Conservation (phyloP, 37 sponge, comb jelly and placozoan species). For the Hexactinellida sp. region DNA sequence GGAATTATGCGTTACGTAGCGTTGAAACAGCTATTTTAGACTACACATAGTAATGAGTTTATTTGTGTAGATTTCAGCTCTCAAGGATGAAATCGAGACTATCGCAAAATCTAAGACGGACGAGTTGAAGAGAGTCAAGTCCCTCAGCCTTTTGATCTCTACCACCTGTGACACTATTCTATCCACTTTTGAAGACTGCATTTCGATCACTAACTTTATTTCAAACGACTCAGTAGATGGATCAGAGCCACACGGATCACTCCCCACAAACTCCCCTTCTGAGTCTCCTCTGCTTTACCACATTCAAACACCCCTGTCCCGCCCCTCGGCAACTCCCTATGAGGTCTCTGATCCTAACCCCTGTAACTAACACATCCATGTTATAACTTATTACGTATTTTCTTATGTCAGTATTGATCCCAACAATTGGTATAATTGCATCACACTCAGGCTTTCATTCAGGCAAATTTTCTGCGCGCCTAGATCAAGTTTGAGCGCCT, state of each 20-base stretch:
- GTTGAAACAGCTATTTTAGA: no score
- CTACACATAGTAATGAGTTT: background rate
- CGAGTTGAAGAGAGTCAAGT: slow-evolving; percentile 43
- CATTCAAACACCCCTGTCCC: background rate
- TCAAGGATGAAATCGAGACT: background rate
- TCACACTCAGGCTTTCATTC: no score
- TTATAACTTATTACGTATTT: no score
- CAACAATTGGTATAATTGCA: no score
- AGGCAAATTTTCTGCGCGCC: no score
- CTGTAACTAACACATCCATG: no score
- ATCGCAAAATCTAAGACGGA: slow-evolving; percentile 34
- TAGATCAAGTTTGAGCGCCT: no score
- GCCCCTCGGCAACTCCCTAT: background rate
- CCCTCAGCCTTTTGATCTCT: slow-evolving; percentile 22
- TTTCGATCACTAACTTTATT: background rate
- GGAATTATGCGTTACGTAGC: no score
- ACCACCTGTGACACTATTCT: slow-evolving; percentile 60
- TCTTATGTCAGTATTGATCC: no score
- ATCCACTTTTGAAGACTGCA: slow-evolving; percentile 48
- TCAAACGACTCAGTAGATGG: background rate
- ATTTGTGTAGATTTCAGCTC: background rate
- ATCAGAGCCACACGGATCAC: background rate
- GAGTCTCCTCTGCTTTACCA: background rate
- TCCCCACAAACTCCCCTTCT: background rate
- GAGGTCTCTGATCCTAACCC: slow-evolving; percentile 12